Evolutionary conservation across 1,140 invertebrate genomes (phyloP).

Genomic region (Achroia grisella): DNA sequence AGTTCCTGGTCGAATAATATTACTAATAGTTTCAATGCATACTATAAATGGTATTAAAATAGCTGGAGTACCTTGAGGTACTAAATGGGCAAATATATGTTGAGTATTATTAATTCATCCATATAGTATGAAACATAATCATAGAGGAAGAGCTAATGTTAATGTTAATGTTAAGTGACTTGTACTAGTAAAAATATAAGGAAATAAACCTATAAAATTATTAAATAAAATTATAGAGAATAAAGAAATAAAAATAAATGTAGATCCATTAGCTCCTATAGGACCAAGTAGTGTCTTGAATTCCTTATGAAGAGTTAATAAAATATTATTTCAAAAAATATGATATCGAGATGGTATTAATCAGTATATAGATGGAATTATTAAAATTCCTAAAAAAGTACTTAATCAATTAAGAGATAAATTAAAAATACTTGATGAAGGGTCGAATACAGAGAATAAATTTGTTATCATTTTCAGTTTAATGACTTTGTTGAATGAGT

Average conservation of each 20-base stretch:
- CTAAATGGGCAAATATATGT: slow-evolving; percentile 77
- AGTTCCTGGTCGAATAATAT: slow-evolving; percentile 77
- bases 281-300: slow-evolving; percentile 69
- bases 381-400: slow-evolving; percentile 60
- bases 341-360: slow-evolving; percentile 64
- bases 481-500: slow-evolving; percentile 10
- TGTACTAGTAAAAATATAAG: slow-evolving; percentile 79
- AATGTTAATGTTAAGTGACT: slow-evolving; percentile 76
- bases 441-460: slow-evolving; percentile 74
- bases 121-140: slow-evolving; percentile 76
- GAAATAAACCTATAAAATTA: slow-evolving; percentile 79
- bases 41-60: slow-evolving; percentile 74
- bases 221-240: slow-evolving; percentile 75
- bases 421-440: slow-evolving; percentile 55
- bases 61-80: slow-evolving; percentile 75
- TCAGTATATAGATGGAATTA: slow-evolving; percentile 66
- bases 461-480: slow-evolving; percentile 75
- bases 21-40: slow-evolving; percentile 76
- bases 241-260: slow-evolving; percentile 72
- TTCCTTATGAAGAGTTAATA: slow-evolving; percentile 65
- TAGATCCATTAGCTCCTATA: slow-evolving; percentile 53
- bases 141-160: slow-evolving; percentile 73
- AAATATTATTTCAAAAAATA: slow-evolving; percentile 62
- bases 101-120: slow-evolving; percentile 73
- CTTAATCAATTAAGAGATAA: slow-evolving; percentile 74